phyloP scores from a whole-genome alignment of 1,140 invertebrate genomes.

The Danaus melanippus region DNA sequence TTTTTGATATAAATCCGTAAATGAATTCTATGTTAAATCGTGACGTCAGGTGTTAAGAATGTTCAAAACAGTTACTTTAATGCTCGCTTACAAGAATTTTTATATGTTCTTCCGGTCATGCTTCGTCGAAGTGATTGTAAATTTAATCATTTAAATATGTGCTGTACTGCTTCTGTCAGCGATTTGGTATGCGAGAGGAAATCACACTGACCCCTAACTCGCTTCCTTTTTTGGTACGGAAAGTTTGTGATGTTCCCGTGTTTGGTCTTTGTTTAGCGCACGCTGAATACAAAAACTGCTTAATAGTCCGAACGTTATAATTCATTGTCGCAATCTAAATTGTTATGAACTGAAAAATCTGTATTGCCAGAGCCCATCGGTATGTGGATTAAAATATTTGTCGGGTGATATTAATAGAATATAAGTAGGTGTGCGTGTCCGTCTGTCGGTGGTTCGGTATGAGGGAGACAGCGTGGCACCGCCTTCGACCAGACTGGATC shows the following conservation, averaged over 20 bases:
- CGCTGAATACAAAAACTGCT: constrained; percentile 22
- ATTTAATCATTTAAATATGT: constrained; percentile 58
- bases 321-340: constrained; percentile 18
- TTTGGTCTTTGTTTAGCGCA: constrained; percentile 32
- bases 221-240: constrained; percentile 56
- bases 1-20: constrained; percentile 40
- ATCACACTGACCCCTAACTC: constrained; percentile 61
- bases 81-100: constrained; percentile 44
- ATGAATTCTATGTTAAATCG: constrained; percentile 38
- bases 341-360: constrained; percentile 20
- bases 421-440: constrained; percentile 57
- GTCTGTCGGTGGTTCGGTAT: constrained; percentile 50
- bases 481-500: constrained; percentile 51
- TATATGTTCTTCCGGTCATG: constrained; percentile 53
- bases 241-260: constrained; percentile 47
- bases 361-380: constrained; percentile 46
- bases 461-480: constrained; percentile 68
- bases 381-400: constrained; percentile 69
- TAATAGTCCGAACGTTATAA: constrained; percentile 18
- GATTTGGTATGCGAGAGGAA: constrained; percentile 63
- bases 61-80: constrained; percentile 36
- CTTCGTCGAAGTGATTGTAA: constrained; percentile 50
- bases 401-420: constrained; percentile 62
- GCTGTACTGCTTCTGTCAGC: constrained; percentile 50
- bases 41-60: constrained; percentile 41